Evolutionary conservation across 1,140 invertebrate species (phyloP).

Genomic region (Anoplolepis gracilipes): DNA sequence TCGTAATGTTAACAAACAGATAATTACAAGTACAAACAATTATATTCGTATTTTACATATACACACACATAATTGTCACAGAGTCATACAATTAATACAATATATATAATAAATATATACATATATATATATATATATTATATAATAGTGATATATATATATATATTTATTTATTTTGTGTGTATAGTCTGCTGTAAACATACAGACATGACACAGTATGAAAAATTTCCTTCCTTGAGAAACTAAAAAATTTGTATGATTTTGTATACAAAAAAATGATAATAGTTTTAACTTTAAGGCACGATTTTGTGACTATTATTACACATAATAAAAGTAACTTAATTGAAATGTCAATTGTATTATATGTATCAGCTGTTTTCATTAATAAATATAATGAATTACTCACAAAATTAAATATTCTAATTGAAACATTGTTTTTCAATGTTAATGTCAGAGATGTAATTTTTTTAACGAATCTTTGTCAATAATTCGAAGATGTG

Average conservation of each 20-base stretch:
- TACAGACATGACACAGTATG: neutral
- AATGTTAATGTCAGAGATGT: neutral
- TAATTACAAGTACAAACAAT: too few relatives aligned
- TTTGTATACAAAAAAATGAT: neutral
- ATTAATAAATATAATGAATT: neutral
- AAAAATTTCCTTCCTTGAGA: neutral
- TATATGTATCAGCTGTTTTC: neutral
- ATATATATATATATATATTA: constrained; percentile 24
- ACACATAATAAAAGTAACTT: constrained; percentile 9
- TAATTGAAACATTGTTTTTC: constrained; percentile 17
- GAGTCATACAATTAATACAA: neutral
- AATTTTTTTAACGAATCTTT: constrained; percentile 18
- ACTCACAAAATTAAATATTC: neutral
- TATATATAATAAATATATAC: neutral
- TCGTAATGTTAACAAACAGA: neutral
- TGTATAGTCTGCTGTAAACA: neutral
- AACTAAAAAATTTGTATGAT: neutral
- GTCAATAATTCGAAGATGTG: constrained; percentile 72
- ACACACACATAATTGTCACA: neutral
- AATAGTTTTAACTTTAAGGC: constrained; percentile 49
- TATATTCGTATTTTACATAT: neutral
- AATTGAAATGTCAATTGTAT: neutral
- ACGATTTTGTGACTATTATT: constrained; percentile 49
- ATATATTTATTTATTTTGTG: neutral
- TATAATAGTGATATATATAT: neutral